A percentile compares a stretch with the other conserved stretches of the same genome.
phyloP scores from a whole-genome alignment of 53 echinoderm and acorn worm genomes.

The Arbacia lixula region DNA sequence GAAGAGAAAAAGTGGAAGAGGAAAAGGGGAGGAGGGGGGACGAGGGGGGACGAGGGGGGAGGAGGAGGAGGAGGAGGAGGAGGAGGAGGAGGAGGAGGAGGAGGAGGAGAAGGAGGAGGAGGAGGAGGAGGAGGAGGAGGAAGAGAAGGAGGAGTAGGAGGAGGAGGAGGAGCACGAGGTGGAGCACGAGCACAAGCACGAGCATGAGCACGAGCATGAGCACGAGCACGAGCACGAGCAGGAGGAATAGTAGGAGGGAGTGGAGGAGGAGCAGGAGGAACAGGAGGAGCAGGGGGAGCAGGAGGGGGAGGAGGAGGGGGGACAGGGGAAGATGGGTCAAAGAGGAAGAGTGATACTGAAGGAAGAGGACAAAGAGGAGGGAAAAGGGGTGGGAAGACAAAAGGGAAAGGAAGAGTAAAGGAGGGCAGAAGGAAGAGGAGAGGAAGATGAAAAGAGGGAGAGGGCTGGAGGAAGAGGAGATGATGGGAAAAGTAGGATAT shows the following conservation, averaged over 20 bases:
- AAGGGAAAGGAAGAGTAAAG: neutral
- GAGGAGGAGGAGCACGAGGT: neutral
- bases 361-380: neutral
- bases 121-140: slow-evolving; percentile 13
- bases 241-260: neutral
- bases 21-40: neutral
- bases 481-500: neutral
- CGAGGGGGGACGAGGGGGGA: neutral
- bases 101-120: neutral
- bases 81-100: neutral
- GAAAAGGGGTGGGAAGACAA: neutral
- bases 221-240: neutral
- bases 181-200: neutral
- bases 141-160: neutral
- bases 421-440: neutral
- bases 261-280: neutral
- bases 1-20: neutral
- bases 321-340: neutral
- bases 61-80: neutral
- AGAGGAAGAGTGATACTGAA: neutral
- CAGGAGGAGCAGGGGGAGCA: neutral
- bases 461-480: neutral
- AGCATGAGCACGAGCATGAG: neutral
- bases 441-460: neutral
- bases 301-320: neutral